phyloP scores from a whole-genome alignment of 2,888 invertebrate genomes.

The Rhagonycha fulva region DNA sequence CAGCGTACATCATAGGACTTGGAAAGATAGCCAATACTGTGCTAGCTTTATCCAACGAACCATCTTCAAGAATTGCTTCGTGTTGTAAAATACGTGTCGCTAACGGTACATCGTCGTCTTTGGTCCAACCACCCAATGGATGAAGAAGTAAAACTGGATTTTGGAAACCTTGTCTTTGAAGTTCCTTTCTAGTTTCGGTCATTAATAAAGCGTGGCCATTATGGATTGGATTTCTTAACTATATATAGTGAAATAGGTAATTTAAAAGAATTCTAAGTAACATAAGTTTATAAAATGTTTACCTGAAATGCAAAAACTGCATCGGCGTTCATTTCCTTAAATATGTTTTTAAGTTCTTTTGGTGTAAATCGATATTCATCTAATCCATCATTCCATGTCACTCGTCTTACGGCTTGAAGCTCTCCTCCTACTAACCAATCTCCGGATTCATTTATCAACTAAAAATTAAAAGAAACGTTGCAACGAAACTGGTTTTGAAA shows the following conservation, averaged over 20 bases:
- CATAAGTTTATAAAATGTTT: background rate
- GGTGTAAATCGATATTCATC: conserved; percentile 94
- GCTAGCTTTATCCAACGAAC: conserved; percentile 77
- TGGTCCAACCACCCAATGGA: conserved; percentile 96
- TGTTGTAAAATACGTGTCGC: conserved; percentile 90
- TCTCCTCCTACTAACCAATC: conserved; percentile 97
- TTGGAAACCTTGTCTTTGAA: conserved; percentile 83
- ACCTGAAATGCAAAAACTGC: conserved; percentile 96
- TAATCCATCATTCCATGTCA: conserved; percentile 93
- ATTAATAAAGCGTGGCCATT: conserved; percentile 98
- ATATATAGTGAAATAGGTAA: background rate
- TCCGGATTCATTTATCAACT: conserved; percentile 88
- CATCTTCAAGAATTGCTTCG: conserved; percentile 86
- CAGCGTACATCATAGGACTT: conserved; percentile 99
- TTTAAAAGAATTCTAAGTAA: background rate
- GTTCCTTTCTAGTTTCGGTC: conserved; percentile 87
- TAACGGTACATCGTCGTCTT: conserved; percentile 97
- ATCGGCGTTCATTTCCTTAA: conserved; percentile 85
- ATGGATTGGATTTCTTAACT: conserved; percentile 90
- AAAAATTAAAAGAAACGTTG: background rate
- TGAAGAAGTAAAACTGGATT: conserved; percentile 94
- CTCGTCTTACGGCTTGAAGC: conserved; percentile 85
- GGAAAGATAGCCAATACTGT: conserved; percentile 98
- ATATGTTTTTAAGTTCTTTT: conserved; percentile 83
- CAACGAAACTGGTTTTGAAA: background rate